Base-by-base conservation (phyloP, 2,797 vertebrate species). In the Apogon talboti region DNA sequence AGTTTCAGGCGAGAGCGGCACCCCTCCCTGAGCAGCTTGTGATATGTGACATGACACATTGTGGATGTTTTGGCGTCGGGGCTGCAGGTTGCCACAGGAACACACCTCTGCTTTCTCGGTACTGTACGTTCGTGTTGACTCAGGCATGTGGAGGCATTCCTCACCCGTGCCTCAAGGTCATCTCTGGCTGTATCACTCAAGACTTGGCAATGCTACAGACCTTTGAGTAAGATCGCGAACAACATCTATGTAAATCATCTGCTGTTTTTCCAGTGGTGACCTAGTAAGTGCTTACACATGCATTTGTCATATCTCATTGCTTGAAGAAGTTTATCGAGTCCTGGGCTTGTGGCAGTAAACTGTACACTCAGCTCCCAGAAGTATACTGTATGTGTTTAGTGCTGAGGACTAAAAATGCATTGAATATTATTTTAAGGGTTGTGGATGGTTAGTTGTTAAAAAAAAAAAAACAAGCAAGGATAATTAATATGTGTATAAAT, bases 61-160 rank as follows among this genome's bases (percentile, higher is more conserved):
- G 11, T 53, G 40, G 43, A 42, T 87, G 87, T 89, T 89, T 78
- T 78, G 76, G 72, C 82, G 68, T 85, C 54, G n/a, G 44, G 21
- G 6, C 13, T 11, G 35, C 9, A 1, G 19, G 84, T 91, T 88
- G 76, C 82, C 76, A 78, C 30, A 55, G 87, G 67, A 85, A 91
- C 87, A 58, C 55, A 68, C 52, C 64, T 75, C 66, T 35, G 54
- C 71, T 66, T 61, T 37, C 28, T 40, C 4, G 35, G n/a, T 18
- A 11, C 43, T 47, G 46, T 14, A 24, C 49, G 49, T 63, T 57
- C 55, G 24, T 40, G 73, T 73, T 66, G 68, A 87, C 79, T 78
- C 76, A 68, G 54, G 73, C 80, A 79, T 72, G 62, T 66, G 81
- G 71, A 73, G 7, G 48, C 56, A 73, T 84, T 79, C 54, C 72